Evolutionary conservation across 2,113 vertebrate species (phyloP), one percentile per base, ranked within the genome.

Genomic region (Pelobates fuscus): DNA sequence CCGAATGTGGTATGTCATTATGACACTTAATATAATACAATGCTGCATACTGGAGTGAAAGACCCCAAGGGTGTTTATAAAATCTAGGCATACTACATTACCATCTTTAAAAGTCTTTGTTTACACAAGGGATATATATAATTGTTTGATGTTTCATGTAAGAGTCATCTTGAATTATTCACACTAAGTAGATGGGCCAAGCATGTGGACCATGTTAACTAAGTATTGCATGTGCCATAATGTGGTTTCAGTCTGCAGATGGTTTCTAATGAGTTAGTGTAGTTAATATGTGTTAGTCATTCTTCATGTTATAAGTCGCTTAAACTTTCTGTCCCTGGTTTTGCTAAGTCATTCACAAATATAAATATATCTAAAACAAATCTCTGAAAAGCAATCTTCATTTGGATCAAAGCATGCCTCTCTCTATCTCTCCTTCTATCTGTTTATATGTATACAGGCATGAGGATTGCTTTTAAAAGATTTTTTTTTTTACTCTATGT

Each of bases 131-230:
- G 72, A 67, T 59, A 58, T 68, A 68, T 77, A 77, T 68, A 77
- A 77, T 77, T 77, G 71, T 74, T 74, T 74, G 73, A 77, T 67
- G 73, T 52, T 67, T 77, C 65, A 61, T 77, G 65, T 77, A 77
- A 77, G 43, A 68, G 65, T 46, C 25, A 60, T 77, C 73, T 68
- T 77, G 43, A 77, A 68, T 77, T 68, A 77, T 77, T 77, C 73
- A 77, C 73, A 77, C 73, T 68, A 77, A 77, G 73, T 77, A 77
- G 73, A 77, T 32, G 65, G 41, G 54, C 23, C 14, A 60, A 60
- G 32, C 20, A 66, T 54, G 30, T 57, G 41, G 24, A 20, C 72
- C 25, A 59, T 58, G 46, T 68, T 68, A 68, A 77, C 73, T 68
- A 75, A 67, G 24, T 24, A 61, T 54, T 32, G 26, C 44, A 63